phyloP scores from a whole-genome alignment of 2,113 vertebrate genomes.

The Anarrhichthys ocellatus region DNA sequence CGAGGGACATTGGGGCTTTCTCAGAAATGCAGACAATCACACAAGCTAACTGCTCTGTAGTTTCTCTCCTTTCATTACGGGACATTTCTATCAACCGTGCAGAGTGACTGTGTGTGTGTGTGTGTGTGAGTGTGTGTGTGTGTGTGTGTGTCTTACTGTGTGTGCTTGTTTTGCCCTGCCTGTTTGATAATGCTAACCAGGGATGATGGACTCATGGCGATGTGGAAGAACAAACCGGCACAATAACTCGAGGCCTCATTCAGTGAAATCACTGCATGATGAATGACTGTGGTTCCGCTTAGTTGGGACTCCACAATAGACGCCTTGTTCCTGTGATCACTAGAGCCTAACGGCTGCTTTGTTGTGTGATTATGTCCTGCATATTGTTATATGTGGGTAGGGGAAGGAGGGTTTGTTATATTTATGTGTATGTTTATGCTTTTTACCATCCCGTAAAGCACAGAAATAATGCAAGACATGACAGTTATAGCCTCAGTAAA shows the following conservation, averaged over 20 bases:
- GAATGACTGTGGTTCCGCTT: constrained; percentile 46
- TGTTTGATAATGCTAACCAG: constrained; percentile 40
- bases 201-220: constrained; percentile 28
- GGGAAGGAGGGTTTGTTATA: neutral
- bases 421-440: constrained; percentile 19
- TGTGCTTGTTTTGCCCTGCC: constrained; percentile 21
- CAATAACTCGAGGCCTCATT: constrained; percentile 52
- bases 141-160: neutral
- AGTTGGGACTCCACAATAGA: constrained; percentile 31
- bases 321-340: constrained; percentile 32
- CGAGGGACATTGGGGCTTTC: constrained; percentile 38
- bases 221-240: constrained; percentile 54
- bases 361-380: constrained; percentile 27
- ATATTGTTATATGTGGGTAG: constrained; percentile 20
- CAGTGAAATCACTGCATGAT: constrained; percentile 57
- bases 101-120: constrained; percentile 2
- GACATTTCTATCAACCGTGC: constrained; percentile 28
- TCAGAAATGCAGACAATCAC: constrained; percentile 60
- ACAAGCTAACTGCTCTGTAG: constrained; percentile 48
- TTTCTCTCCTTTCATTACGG: constrained; percentile 45
- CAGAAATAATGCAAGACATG: constrained; percentile 1
- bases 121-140: constrained; percentile 11
- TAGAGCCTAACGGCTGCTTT: constrained; percentile 35
- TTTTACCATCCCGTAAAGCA: neutral
- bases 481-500: neutral